A percentile compares a stretch with the other conserved stretches of the same genome.
phyloP scores from a whole-genome alignment of 2,797 vertebrate genomes.

The Microcaecilia unicolor region DNA sequence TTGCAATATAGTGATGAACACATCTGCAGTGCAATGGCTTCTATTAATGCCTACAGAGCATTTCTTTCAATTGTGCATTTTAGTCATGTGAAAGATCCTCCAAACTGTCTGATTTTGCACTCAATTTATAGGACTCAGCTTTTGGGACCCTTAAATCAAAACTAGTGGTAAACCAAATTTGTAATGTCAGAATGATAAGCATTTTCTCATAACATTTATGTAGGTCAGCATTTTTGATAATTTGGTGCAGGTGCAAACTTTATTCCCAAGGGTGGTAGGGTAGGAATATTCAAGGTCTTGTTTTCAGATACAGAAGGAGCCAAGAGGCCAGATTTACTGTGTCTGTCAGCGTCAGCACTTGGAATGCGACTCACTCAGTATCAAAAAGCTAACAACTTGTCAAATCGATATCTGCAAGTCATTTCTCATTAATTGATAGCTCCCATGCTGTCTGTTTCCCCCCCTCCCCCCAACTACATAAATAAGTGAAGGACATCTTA shows the following conservation, averaged over 20 bases:
- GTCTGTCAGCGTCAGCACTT: constrained; percentile 37
- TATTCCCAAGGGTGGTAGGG: not conserved
- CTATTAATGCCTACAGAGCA: constrained; percentile 16
- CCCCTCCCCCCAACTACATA: constrained; percentile 28
- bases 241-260: constrained; percentile 10
- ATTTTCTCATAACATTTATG: constrained; percentile 4
- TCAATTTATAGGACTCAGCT: constrained; percentile 5
- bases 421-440: constrained; percentile 30
- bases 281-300: constrained; percentile 5
- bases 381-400: constrained; percentile 56
- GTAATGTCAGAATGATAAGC: constrained; percentile 5
- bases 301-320: not conserved
- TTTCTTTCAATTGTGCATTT: constrained; percentile 20
- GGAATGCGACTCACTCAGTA: constrained; percentile 31
- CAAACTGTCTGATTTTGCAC: constrained; percentile 18
- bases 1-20: constrained; percentile 9
- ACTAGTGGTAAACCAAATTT: constrained; percentile 8
- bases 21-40: constrained; percentile 12
- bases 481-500: constrained; percentile 50
- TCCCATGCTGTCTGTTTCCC: constrained; percentile 31
- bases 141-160: constrained; percentile 4
- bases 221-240: constrained; percentile 22
- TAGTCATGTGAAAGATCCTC: not conserved
- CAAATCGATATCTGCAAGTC: constrained; percentile 45
- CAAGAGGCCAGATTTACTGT: not conserved